Percentiles rank a stretch among this genome's conserved stretches.
These are phyloP conservation scores for Odontomachus brunneus DNA, from an alignment of 1,140 invertebrate species.

Conservation along the genomic window DNA sequence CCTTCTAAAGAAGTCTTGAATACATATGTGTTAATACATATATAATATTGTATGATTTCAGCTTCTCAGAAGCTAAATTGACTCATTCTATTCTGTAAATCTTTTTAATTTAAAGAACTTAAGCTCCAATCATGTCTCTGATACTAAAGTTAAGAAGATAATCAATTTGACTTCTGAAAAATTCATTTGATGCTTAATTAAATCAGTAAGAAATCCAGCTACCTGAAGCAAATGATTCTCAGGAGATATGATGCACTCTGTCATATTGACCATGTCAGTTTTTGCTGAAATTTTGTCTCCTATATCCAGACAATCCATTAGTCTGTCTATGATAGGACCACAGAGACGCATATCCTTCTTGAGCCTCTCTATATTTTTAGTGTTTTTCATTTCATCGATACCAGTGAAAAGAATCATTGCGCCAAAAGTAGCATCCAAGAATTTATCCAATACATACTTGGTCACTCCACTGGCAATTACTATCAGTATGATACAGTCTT, in stretches of 20 bases:
- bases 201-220: constrained; percentile 25
- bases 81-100: not conserved
- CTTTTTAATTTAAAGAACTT: too few relatives aligned
- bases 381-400: constrained; percentile 90
- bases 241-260: constrained; percentile 88
- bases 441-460: constrained; percentile 87
- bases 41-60: not conserved
- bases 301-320: constrained; percentile 90
- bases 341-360: constrained; percentile 92
- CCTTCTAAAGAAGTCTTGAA: constrained; percentile 90
- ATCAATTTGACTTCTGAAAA: too few relatives aligned
- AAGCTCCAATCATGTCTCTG: too few relatives aligned
- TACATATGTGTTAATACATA: constrained; percentile 53
- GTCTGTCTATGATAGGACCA: constrained; percentile 90
- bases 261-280: constrained; percentile 88
- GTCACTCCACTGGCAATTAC: constrained; percentile 88
- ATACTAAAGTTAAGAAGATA: too few relatives aligned
- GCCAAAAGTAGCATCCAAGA: constrained; percentile 91
- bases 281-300: constrained; percentile 87
- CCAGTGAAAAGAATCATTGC: constrained; percentile 92
- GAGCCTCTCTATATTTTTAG: constrained; percentile 91
- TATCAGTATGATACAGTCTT: constrained; percentile 88
- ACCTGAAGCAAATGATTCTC: constrained; percentile 92
- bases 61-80: too few relatives aligned
- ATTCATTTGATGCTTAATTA: not conserved